Base-by-base conservation (phyloP, 2,113 vertebrate species). In the Spheniscus mendiculus region DNA sequence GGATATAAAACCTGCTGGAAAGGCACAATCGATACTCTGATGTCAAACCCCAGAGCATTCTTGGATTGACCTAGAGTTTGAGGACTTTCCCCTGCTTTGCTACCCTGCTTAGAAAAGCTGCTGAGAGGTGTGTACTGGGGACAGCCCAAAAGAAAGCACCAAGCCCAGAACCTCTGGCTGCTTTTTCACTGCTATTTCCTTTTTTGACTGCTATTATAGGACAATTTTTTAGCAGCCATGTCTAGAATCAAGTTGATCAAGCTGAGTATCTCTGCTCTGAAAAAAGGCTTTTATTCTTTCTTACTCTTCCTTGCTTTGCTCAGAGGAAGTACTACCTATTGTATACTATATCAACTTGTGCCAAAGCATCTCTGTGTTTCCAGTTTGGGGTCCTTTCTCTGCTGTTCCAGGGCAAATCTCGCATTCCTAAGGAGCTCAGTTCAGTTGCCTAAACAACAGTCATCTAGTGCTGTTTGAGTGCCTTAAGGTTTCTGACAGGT, bases 141-240 rank as follows among this genome's bases (percentile, higher is more conserved):
- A 3, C 19, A 83, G 15, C 15, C 21, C 30, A 23, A 30, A 83
- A 91, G 17, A 72, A 83, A 72, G 5, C 7, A 21, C 23, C 20
- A 71, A 44, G 26, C 18, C 17, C 23, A 25, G n/a, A 89, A 66
- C 7, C 15, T 79, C 58, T 40, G 40, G 12, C 34, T 73, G 58
- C 34, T 77, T 96, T 95, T 95, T 50, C 21, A n/a, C 9, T 42
- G 19, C n/a, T 81, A 18, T 14, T 83, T 93, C 20, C 5, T 4
- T 83, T 87, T 93, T 89, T 78, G 47, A 61, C 6, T 63, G 52
- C 50, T 83, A 15, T 40, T 49, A 3, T 36, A 50, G 27, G 61
- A 23, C 4, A 7, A n/a, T 9, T n/a, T 34, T 30, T 58, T 42
- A 67, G 14, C 11, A 45, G 3, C 11, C 3, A 0, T 5, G 4